These are phyloP conservation scores for Tetanocera ferruginea DNA, from an alignment of 2,888 invertebrate genomes.

Conservation along the genomic window DNA sequence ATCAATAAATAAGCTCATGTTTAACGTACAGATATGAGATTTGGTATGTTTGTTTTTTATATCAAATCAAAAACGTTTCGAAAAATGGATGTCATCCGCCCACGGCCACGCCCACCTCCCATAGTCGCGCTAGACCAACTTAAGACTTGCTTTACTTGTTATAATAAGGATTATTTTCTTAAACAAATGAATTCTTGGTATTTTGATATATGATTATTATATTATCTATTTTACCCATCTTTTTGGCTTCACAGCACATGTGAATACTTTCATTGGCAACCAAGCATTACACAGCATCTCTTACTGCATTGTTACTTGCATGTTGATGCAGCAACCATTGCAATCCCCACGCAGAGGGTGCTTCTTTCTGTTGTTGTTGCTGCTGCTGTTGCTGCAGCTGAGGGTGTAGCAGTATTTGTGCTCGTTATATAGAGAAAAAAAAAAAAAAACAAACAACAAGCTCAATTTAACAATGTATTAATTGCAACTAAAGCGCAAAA, in stretches of 20 bases:
- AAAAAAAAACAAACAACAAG: constrained; percentile 11
- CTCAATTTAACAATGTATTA: neutral
- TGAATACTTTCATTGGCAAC: constrained; percentile 22
- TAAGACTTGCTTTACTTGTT: no score
- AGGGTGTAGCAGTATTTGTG: neutral
- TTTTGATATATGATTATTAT: no score
- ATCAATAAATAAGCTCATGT: no score
- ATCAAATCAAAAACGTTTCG: no score
- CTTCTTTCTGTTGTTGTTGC: constrained; percentile 32
- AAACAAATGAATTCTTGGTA: no score
- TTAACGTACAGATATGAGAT: no score
- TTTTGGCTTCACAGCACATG: constrained; percentile 30
- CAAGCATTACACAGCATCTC: constrained; percentile 16
- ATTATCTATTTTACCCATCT: constrained; percentile 8
- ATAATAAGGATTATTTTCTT: no score
- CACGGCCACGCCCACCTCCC: no score
- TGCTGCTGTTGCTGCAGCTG: constrained; percentile 19
- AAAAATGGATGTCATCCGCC: no score
- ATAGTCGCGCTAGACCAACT: no score
- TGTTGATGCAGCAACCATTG: constrained; percentile 5
- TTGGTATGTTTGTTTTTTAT: no score
- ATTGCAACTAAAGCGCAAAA: constrained; percentile 18
- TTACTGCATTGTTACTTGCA: neutral
- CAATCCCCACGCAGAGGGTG: constrained; percentile 20
- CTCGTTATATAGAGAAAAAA: neutral